Conservation (phyloP, 2,888 invertebrate genomes). For the Ypsolopha scabrella region DNA sequence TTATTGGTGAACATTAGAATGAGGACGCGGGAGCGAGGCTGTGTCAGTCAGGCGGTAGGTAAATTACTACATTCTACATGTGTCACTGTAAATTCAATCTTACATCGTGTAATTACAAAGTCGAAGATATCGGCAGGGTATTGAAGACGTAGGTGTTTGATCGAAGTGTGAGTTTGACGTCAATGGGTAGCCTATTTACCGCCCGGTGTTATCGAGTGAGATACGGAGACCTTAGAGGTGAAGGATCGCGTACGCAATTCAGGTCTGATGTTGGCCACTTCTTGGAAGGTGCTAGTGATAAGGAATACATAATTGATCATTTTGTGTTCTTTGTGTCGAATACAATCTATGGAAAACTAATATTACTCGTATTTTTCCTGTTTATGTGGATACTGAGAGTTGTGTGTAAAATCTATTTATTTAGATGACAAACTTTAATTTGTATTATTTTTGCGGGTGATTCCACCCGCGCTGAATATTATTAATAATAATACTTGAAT, state of each 20-base stretch:
- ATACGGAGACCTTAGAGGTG: conserved; percentile 35
- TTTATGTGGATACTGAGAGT: too few species aligned
- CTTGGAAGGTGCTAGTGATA: conserved; percentile 31
- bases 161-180: conserved; percentile 38
- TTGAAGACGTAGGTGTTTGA: conserved; percentile 12
- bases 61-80: not conserved
- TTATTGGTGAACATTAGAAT: conserved; percentile 34
- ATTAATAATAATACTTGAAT: too few species aligned
- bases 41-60: conserved; percentile 18
- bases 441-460: too few species aligned
- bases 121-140: not conserved
- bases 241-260: conserved; percentile 46
- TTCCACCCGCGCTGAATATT: too few species aligned
- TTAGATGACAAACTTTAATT: too few species aligned
- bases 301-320: conserved; percentile 44
- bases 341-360: too few species aligned
- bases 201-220: conserved; percentile 33
- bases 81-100: too few species aligned
- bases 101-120: too few species aligned
- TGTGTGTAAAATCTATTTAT: too few species aligned
- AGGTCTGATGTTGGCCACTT: conserved; percentile 30
- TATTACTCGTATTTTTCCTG: too few species aligned
- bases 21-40: conserved; percentile 40
- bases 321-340: conserved; percentile 36
- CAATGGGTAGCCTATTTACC: conserved; percentile 54